Evolutionary conservation across 2,888 invertebrate genomes (phyloP).

Genomic region (Protonemura montana): DNA sequence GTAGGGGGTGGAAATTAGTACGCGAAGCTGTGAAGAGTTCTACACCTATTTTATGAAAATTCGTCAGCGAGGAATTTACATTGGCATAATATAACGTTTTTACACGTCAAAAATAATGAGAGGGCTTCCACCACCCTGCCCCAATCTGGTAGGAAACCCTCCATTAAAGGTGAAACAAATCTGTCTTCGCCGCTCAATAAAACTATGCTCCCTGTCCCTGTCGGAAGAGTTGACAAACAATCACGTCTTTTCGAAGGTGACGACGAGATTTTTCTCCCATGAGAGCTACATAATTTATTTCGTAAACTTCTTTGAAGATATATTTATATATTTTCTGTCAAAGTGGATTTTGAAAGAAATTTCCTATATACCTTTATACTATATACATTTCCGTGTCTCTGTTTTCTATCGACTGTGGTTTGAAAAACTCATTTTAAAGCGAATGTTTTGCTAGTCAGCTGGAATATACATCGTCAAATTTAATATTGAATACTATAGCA

Average conservation of each 20-base stretch:
- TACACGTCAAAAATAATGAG: too few species aligned
- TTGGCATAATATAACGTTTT: too few species aligned
- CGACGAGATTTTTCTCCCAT: not conserved
- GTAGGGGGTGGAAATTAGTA: too few species aligned
- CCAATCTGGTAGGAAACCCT: too few species aligned
- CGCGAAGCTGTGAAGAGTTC: too few species aligned
- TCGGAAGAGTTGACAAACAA: not conserved
- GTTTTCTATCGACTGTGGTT: not conserved
- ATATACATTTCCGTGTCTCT: not conserved
- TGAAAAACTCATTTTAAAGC: not conserved
- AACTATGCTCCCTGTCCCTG: too few species aligned
- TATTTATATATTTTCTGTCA: slow-evolving; percentile 1
- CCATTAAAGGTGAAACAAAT: too few species aligned
- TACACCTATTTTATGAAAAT: too few species aligned
- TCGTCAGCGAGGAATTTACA: too few species aligned
- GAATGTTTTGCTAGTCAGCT: not conserved
- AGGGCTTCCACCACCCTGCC: too few species aligned
- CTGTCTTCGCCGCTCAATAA: too few species aligned
- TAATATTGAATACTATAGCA: not conserved
- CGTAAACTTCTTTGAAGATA: slow-evolving; percentile 12
- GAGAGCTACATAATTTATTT: not conserved
- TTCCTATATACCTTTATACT: not conserved
- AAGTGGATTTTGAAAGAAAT: not conserved
- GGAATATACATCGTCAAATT: not conserved
- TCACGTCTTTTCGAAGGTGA: not conserved